Evolutionary conservation across 2,113 vertebrate genomes (phyloP).

Genomic region (Urocolius indicus): DNA sequence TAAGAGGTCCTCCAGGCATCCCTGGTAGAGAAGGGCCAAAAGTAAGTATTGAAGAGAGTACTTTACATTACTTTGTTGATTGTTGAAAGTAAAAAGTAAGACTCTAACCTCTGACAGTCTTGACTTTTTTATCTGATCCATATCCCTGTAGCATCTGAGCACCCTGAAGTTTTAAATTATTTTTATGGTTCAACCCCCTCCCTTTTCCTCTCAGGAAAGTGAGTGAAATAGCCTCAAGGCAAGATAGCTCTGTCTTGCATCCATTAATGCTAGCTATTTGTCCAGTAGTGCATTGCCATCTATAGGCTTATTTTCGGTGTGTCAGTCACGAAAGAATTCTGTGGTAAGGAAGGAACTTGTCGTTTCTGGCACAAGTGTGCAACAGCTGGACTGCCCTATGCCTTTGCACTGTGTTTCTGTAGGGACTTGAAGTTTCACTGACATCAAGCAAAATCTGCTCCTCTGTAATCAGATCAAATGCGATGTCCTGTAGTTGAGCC

Average conservation of each 20-base stretch:
- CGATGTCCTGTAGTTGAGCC: rapidly evolving
- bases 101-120: neutral
- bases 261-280: neutral
- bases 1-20: slow-evolving; percentile 89
- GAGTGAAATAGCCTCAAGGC: neutral
- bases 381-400: neutral
- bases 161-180: neutral
- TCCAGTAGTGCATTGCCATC: neutral
- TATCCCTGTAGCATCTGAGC: neutral
- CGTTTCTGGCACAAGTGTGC: rapidly evolving
- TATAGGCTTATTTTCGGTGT: neutral
- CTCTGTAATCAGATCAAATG: neutral
- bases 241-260: neutral
- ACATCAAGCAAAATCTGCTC: neutral
- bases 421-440: neutral
- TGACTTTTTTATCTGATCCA: neutral
- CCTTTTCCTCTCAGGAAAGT: neutral
- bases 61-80: neutral
- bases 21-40: slow-evolving; percentile 96
- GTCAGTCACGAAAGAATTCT: neutral
- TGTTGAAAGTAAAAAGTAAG: neutral
- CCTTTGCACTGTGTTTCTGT: neutral
- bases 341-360: rapidly evolving
- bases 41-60: slow-evolving; percentile 74
- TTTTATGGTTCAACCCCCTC: neutral